Percentiles rank a stretch among this genome's conserved stretches.
phyloP scores from a whole-genome alignment of 2,888 invertebrate species.

The Limnephilus rhombicus region DNA sequence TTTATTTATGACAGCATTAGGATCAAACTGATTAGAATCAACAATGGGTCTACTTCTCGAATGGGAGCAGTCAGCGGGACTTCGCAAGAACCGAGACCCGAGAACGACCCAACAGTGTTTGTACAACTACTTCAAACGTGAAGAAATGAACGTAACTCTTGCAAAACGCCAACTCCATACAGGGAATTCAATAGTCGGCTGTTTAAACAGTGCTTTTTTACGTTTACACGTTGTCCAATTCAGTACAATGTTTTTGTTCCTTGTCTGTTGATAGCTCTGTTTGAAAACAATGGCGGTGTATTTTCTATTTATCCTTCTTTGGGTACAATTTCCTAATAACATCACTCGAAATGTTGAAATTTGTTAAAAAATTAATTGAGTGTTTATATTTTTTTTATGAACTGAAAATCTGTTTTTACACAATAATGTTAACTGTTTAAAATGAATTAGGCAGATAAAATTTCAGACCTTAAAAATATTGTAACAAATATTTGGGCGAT shows the following conservation, averaged over 20 bases:
- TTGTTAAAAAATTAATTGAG: neutral
- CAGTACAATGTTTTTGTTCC: neutral
- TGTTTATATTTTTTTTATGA: neutral
- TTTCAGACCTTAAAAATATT: neutral
- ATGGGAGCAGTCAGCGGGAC: neutral
- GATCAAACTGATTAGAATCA: slow-evolving; percentile 24
- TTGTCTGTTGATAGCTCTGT: neutral
- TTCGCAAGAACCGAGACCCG: neutral
- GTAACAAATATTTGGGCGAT: neutral
- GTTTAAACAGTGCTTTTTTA: slow-evolving; percentile 13
- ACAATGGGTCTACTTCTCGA: slow-evolving; percentile 18
- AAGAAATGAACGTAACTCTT: slow-evolving; percentile 34
- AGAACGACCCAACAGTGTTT: neutral
- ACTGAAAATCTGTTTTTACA: neutral
- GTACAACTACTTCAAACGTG: neutral
- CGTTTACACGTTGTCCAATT: neutral
- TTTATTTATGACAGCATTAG: slow-evolving; percentile 23
- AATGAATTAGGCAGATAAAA: too few relatives aligned
- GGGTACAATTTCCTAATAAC: neutral
- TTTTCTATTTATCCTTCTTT: neutral
- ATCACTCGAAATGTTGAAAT: too few relatives aligned
- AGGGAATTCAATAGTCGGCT: slow-evolving; percentile 29
- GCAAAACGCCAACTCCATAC: slow-evolving; percentile 30
- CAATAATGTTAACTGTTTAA: too few relatives aligned
- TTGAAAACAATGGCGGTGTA: neutral